Evolutionary conservation across 37 sponge, comb jelly and placozoan species (phyloP).

Genomic region (Chondrilla cf. caribensis): DNA sequence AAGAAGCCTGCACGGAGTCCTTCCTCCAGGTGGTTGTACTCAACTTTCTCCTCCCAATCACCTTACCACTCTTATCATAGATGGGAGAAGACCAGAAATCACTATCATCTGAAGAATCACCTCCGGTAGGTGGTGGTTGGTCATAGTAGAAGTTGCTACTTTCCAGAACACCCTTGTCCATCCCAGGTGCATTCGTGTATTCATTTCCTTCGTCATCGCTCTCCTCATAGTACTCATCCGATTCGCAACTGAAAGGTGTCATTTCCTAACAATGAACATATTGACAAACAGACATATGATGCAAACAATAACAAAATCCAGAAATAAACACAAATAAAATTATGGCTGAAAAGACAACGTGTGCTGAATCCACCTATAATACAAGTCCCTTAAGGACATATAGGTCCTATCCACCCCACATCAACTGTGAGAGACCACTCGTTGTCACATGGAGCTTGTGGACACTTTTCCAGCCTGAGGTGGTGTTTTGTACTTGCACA

Average conservation of each 20-base stretch:
- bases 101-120: slow-evolving; percentile 35
- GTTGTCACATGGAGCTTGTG: no score
- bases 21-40: slow-evolving; percentile 1
- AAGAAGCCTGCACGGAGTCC: neutral
- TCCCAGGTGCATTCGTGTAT: neutral
- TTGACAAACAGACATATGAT: neutral
- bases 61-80: neutral
- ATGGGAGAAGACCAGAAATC: slow-evolving; percentile 43
- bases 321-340: no score
- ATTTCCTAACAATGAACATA: slow-evolving; percentile 31
- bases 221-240: slow-evolving; percentile 30
- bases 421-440: no score
- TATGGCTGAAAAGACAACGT: no score
- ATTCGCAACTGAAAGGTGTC: slow-evolving; percentile 30
- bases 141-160: slow-evolving; percentile 14
- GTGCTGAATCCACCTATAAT: no score
- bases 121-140: neutral
- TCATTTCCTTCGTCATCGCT: slow-evolving; percentile 10
- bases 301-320: neutral
- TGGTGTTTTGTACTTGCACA: neutral
- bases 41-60: neutral
- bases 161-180: neutral
- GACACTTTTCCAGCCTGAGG: no score
- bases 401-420: neutral
- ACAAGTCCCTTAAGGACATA: neutral